phyloP scores from a whole-genome alignment of 2,888 invertebrate genomes.

The Stenodema calcarata region DNA sequence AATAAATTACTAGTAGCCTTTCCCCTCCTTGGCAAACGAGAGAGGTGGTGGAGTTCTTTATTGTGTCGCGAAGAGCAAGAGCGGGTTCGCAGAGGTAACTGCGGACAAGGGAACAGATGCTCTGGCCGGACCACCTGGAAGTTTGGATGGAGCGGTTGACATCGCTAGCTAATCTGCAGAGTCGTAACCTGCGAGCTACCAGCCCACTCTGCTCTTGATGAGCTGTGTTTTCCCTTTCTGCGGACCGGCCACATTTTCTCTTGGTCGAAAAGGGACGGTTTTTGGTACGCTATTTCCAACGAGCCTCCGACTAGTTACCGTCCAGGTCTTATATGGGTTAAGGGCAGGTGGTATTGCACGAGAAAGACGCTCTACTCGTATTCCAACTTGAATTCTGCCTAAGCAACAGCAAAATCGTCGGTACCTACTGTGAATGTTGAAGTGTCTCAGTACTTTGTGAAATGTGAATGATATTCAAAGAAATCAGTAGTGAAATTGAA shows the following conservation, averaged over 20 bases:
- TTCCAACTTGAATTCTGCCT: too few species aligned
- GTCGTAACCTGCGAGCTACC: constrained; percentile 13
- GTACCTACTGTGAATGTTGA: too few species aligned
- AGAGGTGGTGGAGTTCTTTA: constrained; percentile 20
- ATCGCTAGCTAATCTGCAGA: constrained; percentile 31
- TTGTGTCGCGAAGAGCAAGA: not conserved
- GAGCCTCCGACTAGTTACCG: too few species aligned
- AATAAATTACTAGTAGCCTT: constrained; percentile 34
- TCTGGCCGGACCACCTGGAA: not conserved
- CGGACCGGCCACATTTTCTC: not conserved
- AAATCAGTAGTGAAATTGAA: too few species aligned
- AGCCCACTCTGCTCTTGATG: not conserved
- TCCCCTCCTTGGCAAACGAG: constrained; percentile 6
- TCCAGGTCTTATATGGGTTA: too few species aligned
- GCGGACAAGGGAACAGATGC: constrained; percentile 18
- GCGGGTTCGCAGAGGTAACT: not conserved
- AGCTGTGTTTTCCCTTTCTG: not conserved
- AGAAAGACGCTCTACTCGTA: too few species aligned
- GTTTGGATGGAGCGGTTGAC: constrained; percentile 33
- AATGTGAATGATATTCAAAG: too few species aligned
- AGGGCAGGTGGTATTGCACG: too few species aligned
- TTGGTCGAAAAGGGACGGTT: not conserved
- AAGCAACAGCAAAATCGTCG: too few species aligned
- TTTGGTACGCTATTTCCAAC: not conserved
- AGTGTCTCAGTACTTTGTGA: too few species aligned